These are phyloP conservation scores for Musca vetustissima DNA, from an alignment of 1,140 invertebrate genomes.

Conservation along the genomic window DNA sequence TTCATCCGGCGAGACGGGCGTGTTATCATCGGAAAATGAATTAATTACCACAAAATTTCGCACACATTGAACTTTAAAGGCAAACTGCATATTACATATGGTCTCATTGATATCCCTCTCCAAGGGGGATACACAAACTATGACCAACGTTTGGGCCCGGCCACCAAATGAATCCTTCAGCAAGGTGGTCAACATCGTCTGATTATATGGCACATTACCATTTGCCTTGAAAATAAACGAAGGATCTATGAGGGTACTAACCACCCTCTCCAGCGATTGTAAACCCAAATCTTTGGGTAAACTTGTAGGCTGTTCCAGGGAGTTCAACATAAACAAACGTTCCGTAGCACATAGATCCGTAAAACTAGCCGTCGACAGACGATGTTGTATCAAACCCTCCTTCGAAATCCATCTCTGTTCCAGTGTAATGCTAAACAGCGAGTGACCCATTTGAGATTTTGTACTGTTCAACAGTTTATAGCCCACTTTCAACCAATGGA, in stretches of 20 bases:
- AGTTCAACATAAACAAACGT: conserved; percentile 56
- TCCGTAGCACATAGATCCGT: conserved; percentile 67
- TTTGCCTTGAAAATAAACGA: conserved; percentile 60
- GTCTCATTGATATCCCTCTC: conserved; percentile 65
- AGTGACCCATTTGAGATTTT: conserved; percentile 53
- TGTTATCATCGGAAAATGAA: conserved; percentile 67
- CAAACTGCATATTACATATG: conserved; percentile 64
- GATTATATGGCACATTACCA: conserved; percentile 60
- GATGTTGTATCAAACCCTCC: conserved; percentile 58
- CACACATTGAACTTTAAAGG: conserved; percentile 63
- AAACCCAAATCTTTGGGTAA: conserved; percentile 59
- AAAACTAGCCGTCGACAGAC: conserved; percentile 69
- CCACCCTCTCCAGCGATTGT: conserved; percentile 64
- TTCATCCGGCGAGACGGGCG: conserved; percentile 57
- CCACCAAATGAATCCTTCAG: conserved; percentile 70
- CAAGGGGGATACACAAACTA: conserved; percentile 66
- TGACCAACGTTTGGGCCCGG: conserved; percentile 66
- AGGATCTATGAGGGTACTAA: conserved; percentile 63
- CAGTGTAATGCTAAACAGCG: conserved; percentile 68
- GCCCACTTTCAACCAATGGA: conserved; percentile 60
- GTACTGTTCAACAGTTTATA: conserved; percentile 49
- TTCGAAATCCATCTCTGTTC: conserved; percentile 67
- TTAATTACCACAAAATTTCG: conserved; percentile 69
- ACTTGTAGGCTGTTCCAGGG: conserved; percentile 52
- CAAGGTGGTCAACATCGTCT: conserved; percentile 67